phyloP scores from a whole-genome alignment of 2,888 invertebrate species.

The Vandiemenella viatica region DNA sequence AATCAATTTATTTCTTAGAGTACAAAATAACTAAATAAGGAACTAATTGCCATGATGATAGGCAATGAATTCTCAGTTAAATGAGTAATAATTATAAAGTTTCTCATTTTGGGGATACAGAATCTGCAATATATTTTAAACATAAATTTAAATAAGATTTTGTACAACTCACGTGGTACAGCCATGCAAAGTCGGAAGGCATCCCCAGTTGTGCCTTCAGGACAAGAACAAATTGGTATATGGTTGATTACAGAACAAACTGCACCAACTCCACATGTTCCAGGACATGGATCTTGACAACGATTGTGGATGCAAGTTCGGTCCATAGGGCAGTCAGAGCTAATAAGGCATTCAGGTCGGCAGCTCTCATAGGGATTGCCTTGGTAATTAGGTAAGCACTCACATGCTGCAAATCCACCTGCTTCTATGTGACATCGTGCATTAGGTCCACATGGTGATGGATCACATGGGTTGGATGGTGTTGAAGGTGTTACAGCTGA shows the following conservation, averaged over 20 bases:
- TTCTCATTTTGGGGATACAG: too few relatives aligned
- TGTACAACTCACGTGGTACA: constrained; percentile 13
- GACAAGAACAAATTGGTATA: constrained; percentile 24
- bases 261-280: constrained; percentile 19
- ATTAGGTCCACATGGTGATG: constrained; percentile 61
- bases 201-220: constrained; percentile 24
- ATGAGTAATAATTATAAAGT: too few relatives aligned
- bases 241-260: constrained; percentile 18
- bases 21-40: too few relatives aligned
- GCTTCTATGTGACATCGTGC: constrained; percentile 21
- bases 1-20: too few relatives aligned
- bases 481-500: constrained; percentile 9
- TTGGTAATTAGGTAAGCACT: constrained; percentile 31
- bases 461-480: constrained; percentile 15
- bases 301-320: constrained; percentile 23
- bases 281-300: constrained; percentile 24
- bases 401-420: constrained; percentile 27
- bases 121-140: too few relatives aligned
- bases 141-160: too few relatives aligned
- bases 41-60: too few relatives aligned
- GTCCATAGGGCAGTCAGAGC: constrained; percentile 23
- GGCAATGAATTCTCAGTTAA: too few relatives aligned
- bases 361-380: constrained; percentile 34
- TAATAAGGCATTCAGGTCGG: constrained; percentile 39
- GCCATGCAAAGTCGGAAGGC: constrained; percentile 18